Base-by-base conservation (phyloP, 2,113 vertebrate species). In the Tenebrosternarchus preto region DNA sequence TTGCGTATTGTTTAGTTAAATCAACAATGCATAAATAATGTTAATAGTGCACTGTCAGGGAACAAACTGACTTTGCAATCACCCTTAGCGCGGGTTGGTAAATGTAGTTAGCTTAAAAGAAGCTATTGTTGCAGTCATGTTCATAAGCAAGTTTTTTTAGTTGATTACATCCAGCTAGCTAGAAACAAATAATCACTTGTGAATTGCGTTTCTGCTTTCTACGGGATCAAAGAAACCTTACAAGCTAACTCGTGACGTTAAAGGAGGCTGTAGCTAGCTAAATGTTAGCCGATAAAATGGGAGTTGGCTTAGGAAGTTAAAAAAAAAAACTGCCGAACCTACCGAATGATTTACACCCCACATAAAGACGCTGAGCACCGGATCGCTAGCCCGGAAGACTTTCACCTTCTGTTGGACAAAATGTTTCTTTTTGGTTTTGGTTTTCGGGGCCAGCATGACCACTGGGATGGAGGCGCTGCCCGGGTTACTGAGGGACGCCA, bases 301-400 rank as follows among this genome's bases (percentile, higher is more conserved):
- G 73, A 82, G 75, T 80, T 57, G 53, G n/a, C 77, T 80, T 19
- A 22, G 46, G 59, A 73, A 78, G 68, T 74, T 74, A 2, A 76
- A 31, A n/a, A 43, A 60, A 57, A 6, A 5, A 2, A 78, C 39
- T 9, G 39, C 43, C 12, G 43, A 3, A 88, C 93, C 93, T 90
- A 97, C 96, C 95, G 96, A 97, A 86, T 98, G 96, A 89, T 94
- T 95, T 79, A 97, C 95, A 76, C 96, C 96, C 96, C 96, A 98
- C 90, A 95, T 94, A 85, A 98, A 94, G 86, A 98, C 95, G 71
- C 95, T 95, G 85, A 96, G 87, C 60, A 97, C 93, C 0, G 96
- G 96, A 86, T 97, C 94, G 69, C 95, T 95, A 20, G 96, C 95
- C 56, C 95, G 93, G 74, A 97, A 95, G 83, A 97, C 94, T 85